Base-by-base conservation (phyloP, 2,113 vertebrate genomes). In the Columba livia region DNA sequence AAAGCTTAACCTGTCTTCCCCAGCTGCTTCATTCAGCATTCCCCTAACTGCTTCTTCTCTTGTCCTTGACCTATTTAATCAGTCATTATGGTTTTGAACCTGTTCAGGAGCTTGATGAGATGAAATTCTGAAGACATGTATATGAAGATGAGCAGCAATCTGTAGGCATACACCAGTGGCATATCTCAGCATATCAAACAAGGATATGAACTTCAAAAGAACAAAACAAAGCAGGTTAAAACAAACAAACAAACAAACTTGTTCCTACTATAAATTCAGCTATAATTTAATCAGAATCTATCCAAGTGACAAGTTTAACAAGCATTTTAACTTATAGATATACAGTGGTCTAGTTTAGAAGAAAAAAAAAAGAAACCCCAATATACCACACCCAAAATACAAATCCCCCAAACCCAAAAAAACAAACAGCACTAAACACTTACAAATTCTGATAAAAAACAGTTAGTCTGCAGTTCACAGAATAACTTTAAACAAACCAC, bases 121-220 rank as follows among this genome's bases (percentile, higher is more conserved):
- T 85, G 98, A 97, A 97, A 99, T 99, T 98, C 98, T 99, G 98
- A 99, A 99, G 96, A 99, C 98, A n/a, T 61, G 97, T 98, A 99
- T 99, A 96, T 97, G 98, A 96, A 99, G 98, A 95, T 99, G 99
- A 90, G 98, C 97, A 81, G 99, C 98, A 89, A 99, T 99, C 98
- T 99, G 99, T 75, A 99, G 97, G 97, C 99, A 99, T 80, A 99
- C 97, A 47, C 98, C 98, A 81, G 98, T 98, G 96, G 99, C 99
- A 97, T 99, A 99, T 93, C 98, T 98, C 58, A 98, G 92, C 97
- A 99, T 98, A 98, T 99, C 99, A 97, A 99, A 91, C 88, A 98
- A 94, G 47, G 99, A 99, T 94, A 99, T 96, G 88, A 99, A 97
- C 99, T 99, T 97, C 42, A 97, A 98, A 95, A 97, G 67, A 94